Conservation (phyloP, 2,888 invertebrate genomes). For the Omphaloscelis lunosa region DNA sequence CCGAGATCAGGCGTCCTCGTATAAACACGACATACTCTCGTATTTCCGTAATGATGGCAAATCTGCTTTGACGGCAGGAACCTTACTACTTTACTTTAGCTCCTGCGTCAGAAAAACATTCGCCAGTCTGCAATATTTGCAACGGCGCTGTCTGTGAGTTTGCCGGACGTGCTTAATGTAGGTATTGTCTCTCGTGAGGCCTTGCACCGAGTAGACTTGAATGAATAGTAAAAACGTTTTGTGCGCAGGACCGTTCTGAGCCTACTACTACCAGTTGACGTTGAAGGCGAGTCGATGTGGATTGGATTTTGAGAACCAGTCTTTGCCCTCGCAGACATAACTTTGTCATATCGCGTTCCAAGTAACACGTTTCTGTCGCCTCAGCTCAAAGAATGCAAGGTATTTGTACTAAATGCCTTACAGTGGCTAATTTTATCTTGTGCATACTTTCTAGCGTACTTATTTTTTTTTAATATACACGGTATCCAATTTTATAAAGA, state of each 20-base stretch:
- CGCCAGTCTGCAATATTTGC: neutral
- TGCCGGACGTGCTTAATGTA: too few species aligned
- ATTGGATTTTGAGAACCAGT: neutral
- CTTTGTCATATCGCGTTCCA: neutral
- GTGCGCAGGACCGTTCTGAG: neutral
- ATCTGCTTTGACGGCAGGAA: neutral
- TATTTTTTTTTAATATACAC: neutral
- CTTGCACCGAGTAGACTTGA: neutral
- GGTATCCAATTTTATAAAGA: too few species aligned
- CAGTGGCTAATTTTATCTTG: neutral
- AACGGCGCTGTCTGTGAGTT: neutral
- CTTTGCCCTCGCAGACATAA: neutral
- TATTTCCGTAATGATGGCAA: neutral
- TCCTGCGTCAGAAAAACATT: neutral
- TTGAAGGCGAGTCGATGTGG: neutral
- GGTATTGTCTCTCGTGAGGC: neutral
- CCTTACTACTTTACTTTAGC: neutral
- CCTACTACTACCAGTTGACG: neutral
- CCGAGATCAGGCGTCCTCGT: neutral
- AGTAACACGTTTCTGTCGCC: neutral
- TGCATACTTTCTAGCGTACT: neutral
- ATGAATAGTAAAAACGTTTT: constrained; percentile 5
- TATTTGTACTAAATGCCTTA: neutral
- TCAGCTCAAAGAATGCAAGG: neutral
- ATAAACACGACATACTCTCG: neutral